A percentile compares a stretch with the other conserved stretches of the same genome.
Evolutionary conservation across 2,888 invertebrate species (phyloP).

Genomic region (Epirrhoe tristata): DNA sequence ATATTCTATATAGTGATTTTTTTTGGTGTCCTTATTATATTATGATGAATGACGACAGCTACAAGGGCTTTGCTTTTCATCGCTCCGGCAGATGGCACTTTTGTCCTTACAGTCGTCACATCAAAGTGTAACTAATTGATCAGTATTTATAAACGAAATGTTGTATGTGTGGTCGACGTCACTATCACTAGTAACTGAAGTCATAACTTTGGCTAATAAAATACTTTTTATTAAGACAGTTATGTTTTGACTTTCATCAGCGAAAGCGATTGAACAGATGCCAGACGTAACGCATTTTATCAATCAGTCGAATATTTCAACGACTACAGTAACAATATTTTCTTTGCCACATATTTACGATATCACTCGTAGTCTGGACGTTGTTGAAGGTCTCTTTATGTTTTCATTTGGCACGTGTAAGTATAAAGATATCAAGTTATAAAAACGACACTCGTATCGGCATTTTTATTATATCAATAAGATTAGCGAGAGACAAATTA

Average conservation of each 20-base stretch:
- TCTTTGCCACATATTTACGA: constrained; percentile 69
- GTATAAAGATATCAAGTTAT: constrained; percentile 67
- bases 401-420: constrained; percentile 68
- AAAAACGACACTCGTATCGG: constrained; percentile 53
- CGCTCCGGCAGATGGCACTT: constrained; percentile 57
- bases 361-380: constrained; percentile 59
- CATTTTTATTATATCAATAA: constrained; percentile 59
- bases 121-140: constrained; percentile 45
- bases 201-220: constrained; percentile 40
- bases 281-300: constrained; percentile 66
- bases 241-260: constrained; percentile 73
- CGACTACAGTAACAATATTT: constrained; percentile 70
- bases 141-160: constrained; percentile 32
- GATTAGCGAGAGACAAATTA: constrained; percentile 56
- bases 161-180: constrained; percentile 35
- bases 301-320: constrained; percentile 69
- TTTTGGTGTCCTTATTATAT: constrained; percentile 59
- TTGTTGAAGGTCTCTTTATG: constrained; percentile 58
- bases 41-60: constrained; percentile 67
- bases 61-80: constrained; percentile 59
- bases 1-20: constrained; percentile 49
- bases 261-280: constrained; percentile 70
- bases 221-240: constrained; percentile 45
- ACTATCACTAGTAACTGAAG: constrained; percentile 33
- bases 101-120: constrained; percentile 41